Percentiles rank a stretch among this genome's conserved stretches.
phyloP scores from a whole-genome alignment of 2,113 vertebrate species.

The Strigops habroptila region DNA sequence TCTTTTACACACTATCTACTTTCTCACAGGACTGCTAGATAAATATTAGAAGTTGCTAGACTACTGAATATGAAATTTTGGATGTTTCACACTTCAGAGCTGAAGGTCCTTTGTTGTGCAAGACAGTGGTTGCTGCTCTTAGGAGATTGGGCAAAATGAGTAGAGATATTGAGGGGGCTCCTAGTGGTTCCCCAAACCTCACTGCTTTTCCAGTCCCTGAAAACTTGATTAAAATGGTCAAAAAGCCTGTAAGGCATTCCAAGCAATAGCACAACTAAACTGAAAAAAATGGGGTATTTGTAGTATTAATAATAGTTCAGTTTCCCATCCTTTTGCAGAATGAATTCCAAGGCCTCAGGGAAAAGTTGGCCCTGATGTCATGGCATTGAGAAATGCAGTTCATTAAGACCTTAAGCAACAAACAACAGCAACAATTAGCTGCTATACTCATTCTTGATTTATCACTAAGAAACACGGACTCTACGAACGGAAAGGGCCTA shows the following conservation, averaged over 20 bases:
- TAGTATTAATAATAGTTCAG: background rate
- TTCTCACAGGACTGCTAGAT: background rate
- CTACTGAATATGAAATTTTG: background rate
- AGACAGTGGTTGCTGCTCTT: background rate
- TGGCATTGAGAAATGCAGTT: conserved; percentile 57
- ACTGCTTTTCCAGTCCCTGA: background rate
- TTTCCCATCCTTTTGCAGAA: conserved; percentile 14
- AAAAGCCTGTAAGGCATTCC: background rate
- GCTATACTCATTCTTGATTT: conserved; percentile 45
- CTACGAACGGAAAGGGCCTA: conserved; percentile 10
- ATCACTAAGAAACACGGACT: background rate
- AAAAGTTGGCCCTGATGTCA: conserved; percentile 2
- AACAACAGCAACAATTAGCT: conserved; percentile 55
- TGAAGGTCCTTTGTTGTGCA: background rate
- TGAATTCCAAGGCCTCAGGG: conserved; percentile 4
- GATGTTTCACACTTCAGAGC: background rate
- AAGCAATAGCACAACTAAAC: background rate
- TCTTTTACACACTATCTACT: background rate
- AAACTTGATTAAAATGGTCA: background rate
- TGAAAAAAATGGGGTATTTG: background rate
- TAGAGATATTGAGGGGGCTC: background rate
- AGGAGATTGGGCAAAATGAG: background rate
- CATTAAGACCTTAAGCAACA: conserved; percentile 52
- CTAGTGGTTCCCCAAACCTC: background rate
- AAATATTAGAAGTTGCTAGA: background rate